Base-by-base conservation (phyloP, 2,113 vertebrate genomes). In the Hippolais icterina region DNA sequence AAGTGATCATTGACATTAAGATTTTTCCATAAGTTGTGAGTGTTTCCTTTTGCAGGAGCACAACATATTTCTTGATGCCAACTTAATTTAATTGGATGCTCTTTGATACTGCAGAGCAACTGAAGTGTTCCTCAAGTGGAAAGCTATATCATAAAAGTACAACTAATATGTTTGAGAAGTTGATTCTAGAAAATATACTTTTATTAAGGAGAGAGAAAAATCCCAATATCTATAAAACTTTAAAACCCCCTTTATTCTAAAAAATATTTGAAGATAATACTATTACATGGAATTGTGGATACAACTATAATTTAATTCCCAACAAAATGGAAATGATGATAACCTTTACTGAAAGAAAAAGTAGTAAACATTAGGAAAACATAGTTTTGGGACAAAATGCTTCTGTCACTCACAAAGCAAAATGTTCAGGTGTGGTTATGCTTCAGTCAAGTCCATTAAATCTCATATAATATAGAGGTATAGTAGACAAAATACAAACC, bases 1-100 rank as follows among this genome's bases (percentile, higher is more conserved):
- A 98, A 98, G 96, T 97, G 97, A 97, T 97, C 96, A 46, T 94
- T 98, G 98, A 97, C 97, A 97, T 98, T 98, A 97, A 97, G 87
- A 87, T 83, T 96, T 96, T 89, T 94, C 60, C 41, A 16, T 89
- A 96, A 83, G 72, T 93, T 97, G 93, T 92, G 89, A 93, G 93
- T 96, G 94, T 95, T 98, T 94, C 93, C 72, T 97, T 97, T 97
- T 94, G 64, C 64, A 96, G 89, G 92, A 97, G 96, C 61, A 96
- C 80, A 98, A 97, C 87, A 94, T 87, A 95, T 96, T 96, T 91
- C 75, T 96, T 64, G 87, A 79, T 92, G 47, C 31, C 94, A 97
- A 93, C 56, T 96, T 97, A 93, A 95, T 96, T 95, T 98, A 98
- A 97, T 96, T 97, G 92, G 86, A 89, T 95, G 52, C 24, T 97